Percentiles rank a stretch among this genome's conserved stretches.
Evolutionary conservation across 1,140 invertebrate genomes (phyloP).

Genomic region (Venturia canescens): DNA sequence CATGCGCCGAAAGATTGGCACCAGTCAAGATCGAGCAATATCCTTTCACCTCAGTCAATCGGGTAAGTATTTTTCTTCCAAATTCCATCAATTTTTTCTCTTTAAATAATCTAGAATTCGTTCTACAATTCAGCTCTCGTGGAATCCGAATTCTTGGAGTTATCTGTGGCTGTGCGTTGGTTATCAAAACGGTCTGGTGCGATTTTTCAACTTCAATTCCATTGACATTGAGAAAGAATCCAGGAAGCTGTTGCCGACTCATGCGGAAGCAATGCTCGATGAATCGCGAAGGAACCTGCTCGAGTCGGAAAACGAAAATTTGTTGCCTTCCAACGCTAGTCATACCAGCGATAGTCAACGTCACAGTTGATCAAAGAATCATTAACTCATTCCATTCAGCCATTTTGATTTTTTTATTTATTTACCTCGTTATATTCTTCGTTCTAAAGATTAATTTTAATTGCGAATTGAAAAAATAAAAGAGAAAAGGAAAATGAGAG

Average conservation of each 20-base stretch:
- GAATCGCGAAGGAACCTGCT: neutral
- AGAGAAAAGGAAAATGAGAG: too few relatives aligned
- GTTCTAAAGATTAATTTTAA: too few relatives aligned
- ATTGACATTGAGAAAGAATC: conserved; percentile 56
- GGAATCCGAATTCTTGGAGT: conserved; percentile 76
- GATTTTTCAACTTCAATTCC: conserved; percentile 69
- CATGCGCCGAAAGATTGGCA: conserved; percentile 46
- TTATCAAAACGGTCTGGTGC: conserved; percentile 75
- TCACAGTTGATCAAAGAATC: too few relatives aligned
- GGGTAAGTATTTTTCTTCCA: conserved; percentile 52
- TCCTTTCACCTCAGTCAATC: conserved; percentile 70
- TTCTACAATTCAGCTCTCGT: conserved; percentile 64
- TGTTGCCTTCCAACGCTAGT: too few relatives aligned
- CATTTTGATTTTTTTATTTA: too few relatives aligned
- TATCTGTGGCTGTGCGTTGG: conserved; percentile 73
- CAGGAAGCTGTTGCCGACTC: conserved; percentile 56
- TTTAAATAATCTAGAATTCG: conserved; percentile 31
- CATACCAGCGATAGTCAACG: too few relatives aligned
- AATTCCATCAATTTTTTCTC: neutral
- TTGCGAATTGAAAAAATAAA: too few relatives aligned
- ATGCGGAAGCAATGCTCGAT: conserved; percentile 48
- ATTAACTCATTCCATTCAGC: too few relatives aligned
- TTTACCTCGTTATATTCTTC: too few relatives aligned
- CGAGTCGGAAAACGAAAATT: too few relatives aligned
- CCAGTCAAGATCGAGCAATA: conserved; percentile 67